phyloP scores from a whole-genome alignment of 2,888 invertebrate genomes.

The Cylloceria caligata region DNA sequence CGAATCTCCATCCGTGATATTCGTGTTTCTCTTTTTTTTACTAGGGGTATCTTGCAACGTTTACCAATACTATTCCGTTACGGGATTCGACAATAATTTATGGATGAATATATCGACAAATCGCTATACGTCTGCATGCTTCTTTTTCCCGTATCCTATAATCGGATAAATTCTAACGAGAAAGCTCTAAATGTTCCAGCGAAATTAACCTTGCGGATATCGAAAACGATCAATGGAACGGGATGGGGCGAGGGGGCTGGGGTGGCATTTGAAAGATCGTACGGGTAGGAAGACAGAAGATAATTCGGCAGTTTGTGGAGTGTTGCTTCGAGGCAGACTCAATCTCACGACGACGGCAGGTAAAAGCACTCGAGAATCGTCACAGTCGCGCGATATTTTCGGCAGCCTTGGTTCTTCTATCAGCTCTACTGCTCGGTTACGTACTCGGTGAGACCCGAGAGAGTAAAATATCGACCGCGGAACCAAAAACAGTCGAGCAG shows the following conservation, averaged over 20 bases:
- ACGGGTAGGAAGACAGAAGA: background rate
- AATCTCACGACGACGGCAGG: slow-evolving; percentile 34
- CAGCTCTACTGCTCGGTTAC: slow-evolving; percentile 17
- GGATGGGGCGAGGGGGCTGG: background rate
- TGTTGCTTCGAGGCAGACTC: slow-evolving; percentile 32
- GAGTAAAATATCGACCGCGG: background rate
- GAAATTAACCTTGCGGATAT: slow-evolving; percentile 12
- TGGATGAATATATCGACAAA: background rate
- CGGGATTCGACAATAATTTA: background rate
- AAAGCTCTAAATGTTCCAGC: background rate
- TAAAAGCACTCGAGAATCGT: slow-evolving; percentile 35
- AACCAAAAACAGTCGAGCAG: slow-evolving; percentile 1
- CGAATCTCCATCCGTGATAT: background rate
- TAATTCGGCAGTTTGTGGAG: slow-evolving; percentile 26
- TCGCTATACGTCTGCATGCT: background rate
- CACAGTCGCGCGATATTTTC: slow-evolving; percentile 41
- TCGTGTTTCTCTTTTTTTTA: background rate
- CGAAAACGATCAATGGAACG: background rate
- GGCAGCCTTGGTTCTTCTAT: slow-evolving; percentile 49
- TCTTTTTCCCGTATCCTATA: background rate
- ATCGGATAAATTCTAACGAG: slow-evolving; percentile 13
- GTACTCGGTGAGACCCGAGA: slow-evolving; percentile 11
- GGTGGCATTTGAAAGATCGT: background rate
- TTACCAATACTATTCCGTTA: background rate
- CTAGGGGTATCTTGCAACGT: background rate